Conservation (phyloP, 2,888 invertebrate genomes). For the Chelonus formosanus region DNA sequence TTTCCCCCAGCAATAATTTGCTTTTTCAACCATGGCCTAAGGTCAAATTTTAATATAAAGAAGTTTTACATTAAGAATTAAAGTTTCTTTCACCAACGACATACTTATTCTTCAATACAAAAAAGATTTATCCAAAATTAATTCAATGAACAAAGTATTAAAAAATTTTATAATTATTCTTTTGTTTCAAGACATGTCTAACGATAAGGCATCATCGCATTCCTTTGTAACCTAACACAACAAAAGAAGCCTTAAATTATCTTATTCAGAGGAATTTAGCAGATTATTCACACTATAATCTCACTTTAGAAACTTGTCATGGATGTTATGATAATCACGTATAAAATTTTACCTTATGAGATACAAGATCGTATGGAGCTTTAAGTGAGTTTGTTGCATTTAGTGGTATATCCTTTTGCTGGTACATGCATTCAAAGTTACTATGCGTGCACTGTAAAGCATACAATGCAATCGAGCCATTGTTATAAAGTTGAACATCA, state of each 20-base stretch:
- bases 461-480: constrained; percentile 28
- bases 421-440: constrained; percentile 18
- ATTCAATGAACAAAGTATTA: no score
- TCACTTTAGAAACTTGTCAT: constrained; percentile 1
- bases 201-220: no score
- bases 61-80: constrained; percentile 20
- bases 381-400: constrained; percentile 1
- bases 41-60: constrained; percentile 19
- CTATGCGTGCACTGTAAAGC: not conserved
- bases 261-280: no score
- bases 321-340: constrained; percentile 21
- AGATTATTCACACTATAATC: constrained; percentile 19
- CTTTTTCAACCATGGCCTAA: constrained; percentile 23
- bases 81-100: constrained; percentile 3
- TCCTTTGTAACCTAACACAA: no score
- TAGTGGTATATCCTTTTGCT: not conserved
- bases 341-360: not conserved
- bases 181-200: no score
- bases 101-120: no score
- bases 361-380: constrained; percentile 4
- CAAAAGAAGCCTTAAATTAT: not conserved
- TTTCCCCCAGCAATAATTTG: constrained; percentile 27
- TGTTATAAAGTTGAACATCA: constrained; percentile 24
- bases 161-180: no score
- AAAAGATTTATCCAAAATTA: no score